A percentile compares a stretch with the other conserved stretches of the same genome.
Evolutionary conservation across 2,113 vertebrate genomes (phyloP).

Genomic region (Rhea americana): DNA sequence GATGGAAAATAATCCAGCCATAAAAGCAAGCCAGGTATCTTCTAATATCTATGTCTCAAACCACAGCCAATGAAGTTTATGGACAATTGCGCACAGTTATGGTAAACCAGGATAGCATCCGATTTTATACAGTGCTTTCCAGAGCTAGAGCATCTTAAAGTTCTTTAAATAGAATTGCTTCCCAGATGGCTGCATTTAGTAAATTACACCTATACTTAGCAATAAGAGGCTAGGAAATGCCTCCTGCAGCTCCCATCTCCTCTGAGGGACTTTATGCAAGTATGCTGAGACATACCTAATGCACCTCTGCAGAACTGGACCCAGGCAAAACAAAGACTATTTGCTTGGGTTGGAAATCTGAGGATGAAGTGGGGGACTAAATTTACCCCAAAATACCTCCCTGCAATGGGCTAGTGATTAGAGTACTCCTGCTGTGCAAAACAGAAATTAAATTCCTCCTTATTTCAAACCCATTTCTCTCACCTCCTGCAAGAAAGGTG

Average conservation of each 20-base stretch:
- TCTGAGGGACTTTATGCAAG: neutral
- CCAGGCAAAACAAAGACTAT: neutral
- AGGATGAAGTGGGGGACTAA: neutral
- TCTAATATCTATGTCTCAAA: neutral
- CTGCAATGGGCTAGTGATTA: neutral
- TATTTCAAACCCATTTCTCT: neutral
- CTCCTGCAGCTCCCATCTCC: neutral
- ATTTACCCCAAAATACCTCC: neutral
- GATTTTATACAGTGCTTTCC: neutral
- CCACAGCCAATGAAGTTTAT: neutral
- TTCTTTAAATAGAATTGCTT: conserved; percentile 21
- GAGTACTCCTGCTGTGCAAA: neutral
- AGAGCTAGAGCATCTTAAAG: neutral
- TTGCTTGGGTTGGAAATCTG: neutral
- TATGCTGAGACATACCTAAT: neutral
- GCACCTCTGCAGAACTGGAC: neutral
- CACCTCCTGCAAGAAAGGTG: neutral
- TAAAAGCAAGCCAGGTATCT: neutral
- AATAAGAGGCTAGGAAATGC: neutral
- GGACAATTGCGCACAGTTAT: neutral
- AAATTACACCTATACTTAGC: conserved; percentile 18
- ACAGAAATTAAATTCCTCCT: neutral
- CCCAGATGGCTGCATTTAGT: conserved; percentile 21
- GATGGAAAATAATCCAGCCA: neutral
- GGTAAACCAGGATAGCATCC: neutral